phyloP scores from a whole-genome alignment of 1,140 invertebrate genomes.

The Chlorops oryzae region DNA sequence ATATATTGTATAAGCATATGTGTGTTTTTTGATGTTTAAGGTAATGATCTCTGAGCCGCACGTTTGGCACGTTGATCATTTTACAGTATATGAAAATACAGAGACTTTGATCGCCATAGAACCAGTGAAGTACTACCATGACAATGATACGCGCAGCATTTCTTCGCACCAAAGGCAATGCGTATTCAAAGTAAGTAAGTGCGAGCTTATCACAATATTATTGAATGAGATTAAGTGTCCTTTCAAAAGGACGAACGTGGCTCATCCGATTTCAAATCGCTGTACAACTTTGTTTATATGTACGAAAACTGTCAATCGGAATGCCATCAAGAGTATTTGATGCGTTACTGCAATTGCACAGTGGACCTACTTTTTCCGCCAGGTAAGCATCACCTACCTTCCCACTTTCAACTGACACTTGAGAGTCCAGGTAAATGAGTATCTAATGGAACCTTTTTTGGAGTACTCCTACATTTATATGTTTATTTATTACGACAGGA shows the following conservation, averaged over 20 bases:
- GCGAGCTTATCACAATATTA: no score
- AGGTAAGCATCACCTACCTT: slow-evolving; percentile 33
- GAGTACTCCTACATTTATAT: background rate
- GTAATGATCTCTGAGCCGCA: slow-evolving; percentile 32
- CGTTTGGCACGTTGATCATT: slow-evolving; percentile 35
- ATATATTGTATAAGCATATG: background rate
- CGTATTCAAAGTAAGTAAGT: slow-evolving; percentile 34
- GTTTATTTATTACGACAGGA: slow-evolving; percentile 14
- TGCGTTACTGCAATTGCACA: slow-evolving; percentile 42
- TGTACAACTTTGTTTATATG: slow-evolving; percentile 39
- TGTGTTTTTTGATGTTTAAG: background rate
- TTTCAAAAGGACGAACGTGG: slow-evolving; percentile 32
- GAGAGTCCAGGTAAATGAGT: no score
- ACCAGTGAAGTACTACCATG: slow-evolving; percentile 38
- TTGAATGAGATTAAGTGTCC: no score
- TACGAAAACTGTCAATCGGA: slow-evolving; percentile 43
- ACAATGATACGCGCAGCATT: slow-evolving; percentile 33
- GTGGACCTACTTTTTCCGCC: slow-evolving; percentile 43
- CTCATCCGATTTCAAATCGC: slow-evolving; percentile 28
- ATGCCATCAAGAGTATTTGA: slow-evolving; percentile 43
- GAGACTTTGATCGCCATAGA: slow-evolving; percentile 34
- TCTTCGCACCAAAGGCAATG: slow-evolving; percentile 33
- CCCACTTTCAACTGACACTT: slow-evolving; percentile 6
- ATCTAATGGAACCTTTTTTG: no score
- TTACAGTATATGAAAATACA: slow-evolving; percentile 29